Percentiles rank a stretch among this genome's conserved stretches.
Evolutionary conservation across 2,797 vertebrate species (phyloP).

Genomic region (Cuculus canorus): DNA sequence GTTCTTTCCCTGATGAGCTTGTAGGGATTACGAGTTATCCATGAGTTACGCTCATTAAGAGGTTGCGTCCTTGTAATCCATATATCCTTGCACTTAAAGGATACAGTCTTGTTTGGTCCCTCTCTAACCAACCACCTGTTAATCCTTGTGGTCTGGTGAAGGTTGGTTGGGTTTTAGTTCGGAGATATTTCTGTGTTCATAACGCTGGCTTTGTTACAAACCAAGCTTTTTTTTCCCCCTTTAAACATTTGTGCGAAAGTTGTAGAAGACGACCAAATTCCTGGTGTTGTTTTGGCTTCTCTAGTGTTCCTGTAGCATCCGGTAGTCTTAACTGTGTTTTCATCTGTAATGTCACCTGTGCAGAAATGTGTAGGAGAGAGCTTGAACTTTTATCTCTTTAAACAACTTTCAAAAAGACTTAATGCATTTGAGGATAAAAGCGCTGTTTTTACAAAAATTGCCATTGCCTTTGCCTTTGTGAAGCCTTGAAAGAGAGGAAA

Average conservation of each 20-base stretch:
- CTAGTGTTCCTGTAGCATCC: background rate
- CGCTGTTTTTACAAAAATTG: background rate
- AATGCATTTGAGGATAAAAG: background rate
- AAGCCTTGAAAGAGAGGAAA: background rate
- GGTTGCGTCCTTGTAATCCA: background rate
- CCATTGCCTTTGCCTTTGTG: background rate
- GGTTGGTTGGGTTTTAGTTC: background rate
- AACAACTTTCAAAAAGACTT: background rate
- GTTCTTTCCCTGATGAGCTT: background rate
- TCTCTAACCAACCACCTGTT: background rate
- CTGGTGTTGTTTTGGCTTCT: background rate
- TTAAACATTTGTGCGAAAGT: background rate
- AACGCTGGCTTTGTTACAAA: background rate
- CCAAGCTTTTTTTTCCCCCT: accelerated
- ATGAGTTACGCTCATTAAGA: background rate
- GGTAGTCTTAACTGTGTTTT: background rate
- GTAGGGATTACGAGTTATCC: no score
- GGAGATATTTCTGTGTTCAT: background rate
- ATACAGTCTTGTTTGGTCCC: background rate
- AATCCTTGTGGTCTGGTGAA: background rate
- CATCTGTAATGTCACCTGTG: background rate
- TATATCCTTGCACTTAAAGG: background rate
- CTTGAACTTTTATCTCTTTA: background rate
- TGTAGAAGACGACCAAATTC: background rate
- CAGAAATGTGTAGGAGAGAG: background rate